phyloP scores from a whole-genome alignment of 2,797 vertebrate species.

The Propithecus perrieri region DNA sequence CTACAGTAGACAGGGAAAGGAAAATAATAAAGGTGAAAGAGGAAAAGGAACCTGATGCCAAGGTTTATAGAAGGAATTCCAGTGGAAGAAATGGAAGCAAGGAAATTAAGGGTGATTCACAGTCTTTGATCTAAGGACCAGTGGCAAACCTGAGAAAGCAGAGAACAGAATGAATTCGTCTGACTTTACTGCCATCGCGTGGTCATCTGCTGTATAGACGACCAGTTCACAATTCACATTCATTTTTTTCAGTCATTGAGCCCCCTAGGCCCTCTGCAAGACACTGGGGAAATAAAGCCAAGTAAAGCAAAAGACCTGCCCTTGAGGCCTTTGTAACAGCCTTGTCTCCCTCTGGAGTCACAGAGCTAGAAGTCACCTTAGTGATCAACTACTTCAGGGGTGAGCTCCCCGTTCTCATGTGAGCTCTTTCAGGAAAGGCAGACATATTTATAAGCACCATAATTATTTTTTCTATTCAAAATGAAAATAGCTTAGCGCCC shows the following conservation, averaged over 20 bases:
- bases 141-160: neutral
- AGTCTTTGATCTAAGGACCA: neutral
- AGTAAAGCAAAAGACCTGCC: neutral
- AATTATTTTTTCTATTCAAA: conserved; percentile 16
- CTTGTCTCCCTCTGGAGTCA: neutral
- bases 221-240: neutral
- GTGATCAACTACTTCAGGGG: neutral
- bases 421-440: conserved; percentile 41
- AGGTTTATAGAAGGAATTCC: neutral
- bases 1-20: neutral
- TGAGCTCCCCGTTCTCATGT: neutral
- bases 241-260: neutral
- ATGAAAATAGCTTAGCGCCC: neutral
- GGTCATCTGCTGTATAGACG: conserved; percentile 17
- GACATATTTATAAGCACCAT: neutral
- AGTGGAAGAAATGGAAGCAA: conserved; percentile 27
- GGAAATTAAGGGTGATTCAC: neutral
- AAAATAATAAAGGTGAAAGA: neutral
- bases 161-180: neutral
- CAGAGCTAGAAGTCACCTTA: neutral
- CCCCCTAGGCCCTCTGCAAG: neutral
- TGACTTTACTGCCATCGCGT: conserved; percentile 72
- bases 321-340: neutral
- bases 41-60: neutral
- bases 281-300: neutral